These are phyloP conservation scores for Drosophila elegans DNA, from an alignment of 1,140 invertebrate species.

Conservation along the genomic window DNA sequence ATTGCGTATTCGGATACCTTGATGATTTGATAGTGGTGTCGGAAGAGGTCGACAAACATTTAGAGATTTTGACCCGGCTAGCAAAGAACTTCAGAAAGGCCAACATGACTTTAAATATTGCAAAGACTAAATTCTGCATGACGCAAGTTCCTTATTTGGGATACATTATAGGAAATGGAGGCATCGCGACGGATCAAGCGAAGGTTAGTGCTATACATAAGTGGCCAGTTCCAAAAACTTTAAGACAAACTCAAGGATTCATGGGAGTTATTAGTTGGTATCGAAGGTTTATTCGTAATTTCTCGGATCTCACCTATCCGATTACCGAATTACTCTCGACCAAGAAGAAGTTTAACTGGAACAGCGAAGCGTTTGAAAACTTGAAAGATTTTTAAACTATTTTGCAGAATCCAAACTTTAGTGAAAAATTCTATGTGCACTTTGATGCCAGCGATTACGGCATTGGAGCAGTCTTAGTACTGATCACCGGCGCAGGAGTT, in stretches of 20 bases:
- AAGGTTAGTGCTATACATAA: slow-evolving; percentile 28
- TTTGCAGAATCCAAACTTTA: slow-evolving; percentile 16
- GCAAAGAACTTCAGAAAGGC: neutral
- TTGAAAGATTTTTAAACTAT: slow-evolving; percentile 5
- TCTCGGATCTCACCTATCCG: slow-evolving; percentile 37
- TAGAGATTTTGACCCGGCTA: neutral
- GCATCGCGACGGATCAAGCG: slow-evolving; percentile 29
- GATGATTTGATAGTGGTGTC: slow-evolving; percentile 7
- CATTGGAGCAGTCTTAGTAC: slow-evolving; percentile 6
- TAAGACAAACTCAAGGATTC: slow-evolving; percentile 42
- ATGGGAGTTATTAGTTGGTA: slow-evolving; percentile 77
- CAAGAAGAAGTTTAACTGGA: slow-evolving; percentile 14
- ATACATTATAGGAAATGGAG: slow-evolving; percentile 33
- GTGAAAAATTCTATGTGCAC: neutral
- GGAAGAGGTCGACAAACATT: neutral
- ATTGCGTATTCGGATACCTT: neutral
- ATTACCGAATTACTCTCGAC: too few species aligned
- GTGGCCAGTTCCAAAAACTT: slow-evolving; percentile 31
- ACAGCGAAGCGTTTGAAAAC: slow-evolving; percentile 2
- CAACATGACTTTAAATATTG: slow-evolving; percentile 1
- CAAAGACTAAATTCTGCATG: slow-evolving; percentile 9
- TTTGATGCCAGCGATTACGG: slow-evolving; percentile 22
- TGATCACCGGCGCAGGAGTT: neutral
- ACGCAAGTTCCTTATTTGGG: slow-evolving; percentile 24
- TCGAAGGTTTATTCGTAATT: slow-evolving; percentile 76